Percentiles rank a stretch among this genome's conserved stretches.
Evolutionary conservation across 2,113 vertebrate genomes (phyloP).

Genomic region (Petrocephalus microphthalmus): DNA sequence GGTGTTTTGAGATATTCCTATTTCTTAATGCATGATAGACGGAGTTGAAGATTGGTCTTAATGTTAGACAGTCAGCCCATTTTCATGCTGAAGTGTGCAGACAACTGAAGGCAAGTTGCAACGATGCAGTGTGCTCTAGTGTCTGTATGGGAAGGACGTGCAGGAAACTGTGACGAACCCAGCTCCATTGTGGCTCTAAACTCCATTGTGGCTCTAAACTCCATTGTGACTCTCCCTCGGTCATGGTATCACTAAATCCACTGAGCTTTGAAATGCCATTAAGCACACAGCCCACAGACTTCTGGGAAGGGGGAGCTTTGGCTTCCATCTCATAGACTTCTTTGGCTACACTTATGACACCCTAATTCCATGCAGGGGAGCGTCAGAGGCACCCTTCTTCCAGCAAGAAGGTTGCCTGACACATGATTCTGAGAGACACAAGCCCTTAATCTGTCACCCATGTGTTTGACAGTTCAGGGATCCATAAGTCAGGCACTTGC

Average conservation of each 20-base stretch:
- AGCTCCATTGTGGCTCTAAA: background rate
- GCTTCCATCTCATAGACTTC: slow-evolving; percentile 12
- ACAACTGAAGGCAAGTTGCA: background rate
- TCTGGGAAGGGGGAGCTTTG: slow-evolving; percentile 49
- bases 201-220: slow-evolving; percentile 30
- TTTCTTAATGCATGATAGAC: background rate
- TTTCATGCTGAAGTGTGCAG: background rate
- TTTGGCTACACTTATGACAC: background rate
- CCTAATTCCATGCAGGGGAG: background rate
- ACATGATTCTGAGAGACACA: background rate
- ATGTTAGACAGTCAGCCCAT: background rate
- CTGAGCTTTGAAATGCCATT: slow-evolving; percentile 40
- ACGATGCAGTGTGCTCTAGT: background rate
- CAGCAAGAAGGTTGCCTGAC: background rate
- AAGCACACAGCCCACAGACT: slow-evolving; percentile 31
- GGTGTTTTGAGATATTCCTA: background rate
- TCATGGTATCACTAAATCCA: slow-evolving; percentile 33
- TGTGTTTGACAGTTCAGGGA: background rate
- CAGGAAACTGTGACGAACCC: slow-evolving; percentile 31
- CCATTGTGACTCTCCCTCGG: slow-evolving; percentile 31
- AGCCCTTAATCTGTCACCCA: background rate
- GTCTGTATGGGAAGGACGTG: slow-evolving; percentile 20
- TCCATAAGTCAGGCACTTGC: too few relatives aligned
- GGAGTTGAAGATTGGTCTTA: background rate
- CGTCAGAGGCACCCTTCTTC: background rate